Evolutionary conservation across 2,113 vertebrate species (phyloP).

Genomic region (Malurus melanocephalus): DNA sequence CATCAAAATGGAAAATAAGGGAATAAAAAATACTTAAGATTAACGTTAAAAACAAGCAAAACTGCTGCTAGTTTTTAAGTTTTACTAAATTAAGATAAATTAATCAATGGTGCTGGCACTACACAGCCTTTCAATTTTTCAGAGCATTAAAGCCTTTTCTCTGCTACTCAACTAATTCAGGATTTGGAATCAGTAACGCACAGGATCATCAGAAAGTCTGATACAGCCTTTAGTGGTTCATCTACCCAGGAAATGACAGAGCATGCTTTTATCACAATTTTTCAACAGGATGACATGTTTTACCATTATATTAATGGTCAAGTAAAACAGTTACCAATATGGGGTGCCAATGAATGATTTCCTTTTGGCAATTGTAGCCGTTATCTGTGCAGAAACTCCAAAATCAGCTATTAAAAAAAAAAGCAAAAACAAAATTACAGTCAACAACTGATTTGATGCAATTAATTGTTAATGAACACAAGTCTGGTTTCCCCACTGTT

Average conservation of each 20-base stretch:
- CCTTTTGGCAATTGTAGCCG: constrained; percentile 95
- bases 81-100: background rate
- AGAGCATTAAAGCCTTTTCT: background rate
- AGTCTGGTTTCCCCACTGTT: background rate
- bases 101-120: background rate
- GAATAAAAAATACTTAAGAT: background rate
- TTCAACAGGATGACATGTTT: background rate
- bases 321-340: constrained; percentile 87
- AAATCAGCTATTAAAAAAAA: constrained; percentile 85
- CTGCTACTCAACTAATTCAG: background rate
- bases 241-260: background rate
- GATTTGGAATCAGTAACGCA: background rate
- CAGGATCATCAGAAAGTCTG: background rate
- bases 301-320: background rate
- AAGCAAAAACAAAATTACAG: background rate
- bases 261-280: background rate
- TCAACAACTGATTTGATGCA: background rate
- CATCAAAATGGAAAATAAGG: background rate
- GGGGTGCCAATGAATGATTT: constrained; percentile 99
- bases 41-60: background rate
- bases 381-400: constrained; percentile 97
- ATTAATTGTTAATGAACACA: background rate
- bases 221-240: background rate
- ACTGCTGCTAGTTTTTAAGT: background rate
- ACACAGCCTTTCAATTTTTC: background rate